Conservation (phyloP, 2,888 invertebrate genomes). For the Corythucha ciliata region DNA sequence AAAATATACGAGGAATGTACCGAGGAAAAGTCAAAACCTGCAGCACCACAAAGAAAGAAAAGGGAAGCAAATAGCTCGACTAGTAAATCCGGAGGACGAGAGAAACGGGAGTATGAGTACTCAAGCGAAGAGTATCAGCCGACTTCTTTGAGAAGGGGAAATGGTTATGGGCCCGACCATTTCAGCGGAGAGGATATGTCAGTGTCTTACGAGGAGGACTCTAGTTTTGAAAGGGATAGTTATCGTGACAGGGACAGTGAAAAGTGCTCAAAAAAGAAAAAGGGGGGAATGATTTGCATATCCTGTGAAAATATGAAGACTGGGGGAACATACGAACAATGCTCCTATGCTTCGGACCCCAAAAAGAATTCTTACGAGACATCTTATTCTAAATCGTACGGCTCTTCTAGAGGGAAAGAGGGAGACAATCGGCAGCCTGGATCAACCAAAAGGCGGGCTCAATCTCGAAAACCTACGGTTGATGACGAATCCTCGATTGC, state of each 20-base stretch:
- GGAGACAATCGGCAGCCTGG: slow-evolving; percentile 10
- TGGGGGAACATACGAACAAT: slow-evolving; percentile 68
- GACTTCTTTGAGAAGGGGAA: too few relatives aligned
- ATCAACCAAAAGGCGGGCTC: not conserved
- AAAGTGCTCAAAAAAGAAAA: slow-evolving; percentile 22
- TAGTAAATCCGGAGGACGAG: too few relatives aligned
- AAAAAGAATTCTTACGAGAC: slow-evolving; percentile 51
- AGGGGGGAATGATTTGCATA: slow-evolving; percentile 45
- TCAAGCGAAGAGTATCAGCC: too few relatives aligned
- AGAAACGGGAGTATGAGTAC: too few relatives aligned
- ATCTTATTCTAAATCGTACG: slow-evolving; percentile 36
- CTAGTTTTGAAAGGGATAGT: slow-evolving; percentile 21
- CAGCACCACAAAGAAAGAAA: too few relatives aligned
- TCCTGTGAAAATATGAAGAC: slow-evolving; percentile 65
- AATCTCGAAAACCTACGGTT: not conserved
- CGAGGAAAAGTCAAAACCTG: too few relatives aligned
- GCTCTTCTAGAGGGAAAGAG: slow-evolving; percentile 24
- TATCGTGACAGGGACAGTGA: slow-evolving; percentile 22
- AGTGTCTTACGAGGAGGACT: slow-evolving; percentile 18
- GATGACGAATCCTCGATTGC: not conserved
- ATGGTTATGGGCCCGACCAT: slow-evolving; percentile 41
- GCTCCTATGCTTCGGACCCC: slow-evolving; percentile 65
- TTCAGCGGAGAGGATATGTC: slow-evolving; percentile 34
- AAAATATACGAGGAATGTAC: too few relatives aligned
- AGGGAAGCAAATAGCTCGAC: too few relatives aligned